Base-by-base conservation (phyloP, 2,888 invertebrate species). In the Temnothorax ravouxi region DNA sequence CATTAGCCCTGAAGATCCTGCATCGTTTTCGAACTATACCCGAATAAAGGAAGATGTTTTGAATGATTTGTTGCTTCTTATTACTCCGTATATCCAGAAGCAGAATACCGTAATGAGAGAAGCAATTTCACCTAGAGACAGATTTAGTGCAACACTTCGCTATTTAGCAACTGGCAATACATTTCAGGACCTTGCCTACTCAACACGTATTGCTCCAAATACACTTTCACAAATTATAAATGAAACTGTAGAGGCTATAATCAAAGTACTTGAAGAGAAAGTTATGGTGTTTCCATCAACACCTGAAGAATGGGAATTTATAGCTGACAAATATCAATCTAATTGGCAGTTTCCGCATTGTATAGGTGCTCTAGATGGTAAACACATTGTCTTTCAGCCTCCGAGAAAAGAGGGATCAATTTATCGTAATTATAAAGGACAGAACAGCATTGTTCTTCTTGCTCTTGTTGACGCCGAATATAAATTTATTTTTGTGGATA, bases 361-460 rank as follows among this genome's bases (percentile, higher is more conserved):
- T 8, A 18, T 66, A 66, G 47, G 67, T 15, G 15, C 67, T 8
- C 44, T 67, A 13, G 67, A 67, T 11, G 47, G 67, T 0, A 67
- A 47, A 3, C 44, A 47, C 15, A 44, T 67, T 13, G 25, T 29
- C 29, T 67, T 67, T 11, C 25, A 47, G 18, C 47, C 67, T 29
- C 18, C 25, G 18, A 25, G 47, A 66, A 44, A 44, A 9, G 66
- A 1, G 25, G 44, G 25, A 8, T 66, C 67, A 8, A 18, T 67
- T 0, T 25, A 66, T 18, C 25, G 21, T 15, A 69, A 69, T 52
- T 69, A 71, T 52, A 71, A 71, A 52, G n/a, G 8, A 21, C n/a
- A 11, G 5, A 18, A 52, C 1, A 71, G 52, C 1, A 71, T 71
- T 0, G 13, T 71, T 0, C 18, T 71, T 29, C 29, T 71, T n/a